phyloP scores from a whole-genome alignment of 2,797 vertebrate species.

The Falco novaeseelandiae region DNA sequence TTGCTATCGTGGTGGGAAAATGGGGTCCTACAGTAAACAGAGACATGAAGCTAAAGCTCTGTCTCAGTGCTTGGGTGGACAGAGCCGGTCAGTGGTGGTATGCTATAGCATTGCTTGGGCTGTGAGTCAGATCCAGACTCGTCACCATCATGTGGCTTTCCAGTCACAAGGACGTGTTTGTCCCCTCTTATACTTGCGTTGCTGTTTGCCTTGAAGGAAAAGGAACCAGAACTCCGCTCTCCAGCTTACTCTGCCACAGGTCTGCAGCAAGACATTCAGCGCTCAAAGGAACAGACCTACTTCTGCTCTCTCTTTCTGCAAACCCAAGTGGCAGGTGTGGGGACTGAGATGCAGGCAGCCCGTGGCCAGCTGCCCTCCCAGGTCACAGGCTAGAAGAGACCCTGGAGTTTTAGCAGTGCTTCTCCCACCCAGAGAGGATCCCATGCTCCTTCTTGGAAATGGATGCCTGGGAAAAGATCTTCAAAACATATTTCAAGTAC shows the following conservation, averaged over 20 bases:
- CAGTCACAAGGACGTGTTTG: not conserved
- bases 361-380: not conserved
- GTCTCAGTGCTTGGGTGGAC: not conserved
- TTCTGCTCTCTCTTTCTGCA: not conserved
- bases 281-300: not conserved
- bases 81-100: not conserved
- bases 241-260: not conserved
- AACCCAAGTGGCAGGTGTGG: fast-evolving
- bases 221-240: not conserved
- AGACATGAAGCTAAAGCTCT: not conserved
- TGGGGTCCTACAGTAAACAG: not conserved
- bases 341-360: not conserved
- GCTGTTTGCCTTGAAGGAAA: not conserved
- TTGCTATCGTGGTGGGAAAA: not conserved
- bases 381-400: not conserved
- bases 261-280: not conserved
- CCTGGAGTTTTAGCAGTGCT: not conserved
- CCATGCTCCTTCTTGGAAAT: not conserved
- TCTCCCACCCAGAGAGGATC: not conserved
- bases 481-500: not conserved
- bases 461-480: not conserved
- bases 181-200: fast-evolving
- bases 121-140: not conserved
- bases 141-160: not conserved
- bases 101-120: not conserved